Evolutionary conservation across 2,113 vertebrate species (phyloP).

Genomic region (Engystomops pustulosus): DNA sequence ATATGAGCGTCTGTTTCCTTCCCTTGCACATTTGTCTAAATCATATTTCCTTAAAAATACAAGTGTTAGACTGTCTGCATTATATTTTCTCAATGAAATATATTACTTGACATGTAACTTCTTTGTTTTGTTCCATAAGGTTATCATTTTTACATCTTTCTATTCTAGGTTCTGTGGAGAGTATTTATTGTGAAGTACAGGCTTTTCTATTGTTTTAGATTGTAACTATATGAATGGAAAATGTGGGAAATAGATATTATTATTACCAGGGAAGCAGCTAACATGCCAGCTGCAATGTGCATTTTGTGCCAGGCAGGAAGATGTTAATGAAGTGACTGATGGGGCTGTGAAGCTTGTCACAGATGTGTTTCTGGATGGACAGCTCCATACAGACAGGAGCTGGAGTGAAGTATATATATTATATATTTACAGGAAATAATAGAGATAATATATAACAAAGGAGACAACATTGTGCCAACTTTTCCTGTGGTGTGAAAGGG

Average conservation of each 20-base stretch:
- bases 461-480: background rate
- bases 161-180: too few species aligned
- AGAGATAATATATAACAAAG: background rate
- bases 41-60: background rate
- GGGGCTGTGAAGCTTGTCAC: slow-evolving; percentile 7
- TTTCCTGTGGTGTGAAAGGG: background rate
- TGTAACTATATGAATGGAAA: background rate
- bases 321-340: slow-evolving; percentile 25
- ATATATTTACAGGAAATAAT: background rate
- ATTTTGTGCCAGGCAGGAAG: slow-evolving; percentile 2
- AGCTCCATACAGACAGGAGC: slow-evolving; percentile 2
- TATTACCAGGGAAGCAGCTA: background rate
- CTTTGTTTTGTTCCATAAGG: background rate
- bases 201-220: background rate
- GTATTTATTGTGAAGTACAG: background rate
- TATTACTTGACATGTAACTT: background rate
- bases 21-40: background rate
- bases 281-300: slow-evolving; percentile 19
- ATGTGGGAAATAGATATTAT: too few species aligned
- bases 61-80: background rate
- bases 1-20: background rate
- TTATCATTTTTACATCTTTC: too few species aligned
- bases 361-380: background rate
- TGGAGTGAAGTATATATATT: background rate
- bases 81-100: background rate